phyloP scores from a whole-genome alignment of 2,888 invertebrate species.

The Congeria kusceri region DNA sequence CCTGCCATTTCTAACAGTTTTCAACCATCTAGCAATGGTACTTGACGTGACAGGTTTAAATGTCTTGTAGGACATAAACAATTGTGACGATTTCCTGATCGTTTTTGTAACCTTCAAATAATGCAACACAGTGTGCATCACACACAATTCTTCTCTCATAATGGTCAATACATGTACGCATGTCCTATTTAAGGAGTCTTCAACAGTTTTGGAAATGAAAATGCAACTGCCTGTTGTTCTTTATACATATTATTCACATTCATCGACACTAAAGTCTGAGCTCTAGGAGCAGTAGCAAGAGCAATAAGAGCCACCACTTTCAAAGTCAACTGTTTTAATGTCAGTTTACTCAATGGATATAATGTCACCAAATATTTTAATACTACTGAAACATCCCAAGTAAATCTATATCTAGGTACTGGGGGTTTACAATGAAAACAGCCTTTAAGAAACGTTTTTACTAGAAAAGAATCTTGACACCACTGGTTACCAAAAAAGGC shows the following conservation, averaged over 20 bases:
- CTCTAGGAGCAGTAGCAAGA: constrained; percentile 42
- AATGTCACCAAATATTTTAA: constrained; percentile 32
- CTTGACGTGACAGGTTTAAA: constrained; percentile 8
- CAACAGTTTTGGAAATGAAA: constrained; percentile 43
- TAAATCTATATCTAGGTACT: constrained; percentile 44
- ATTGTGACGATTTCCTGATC: constrained; percentile 13
- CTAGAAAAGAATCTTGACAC: constrained; percentile 13
- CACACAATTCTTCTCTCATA: constrained; percentile 33
- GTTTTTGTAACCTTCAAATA: constrained; percentile 35
- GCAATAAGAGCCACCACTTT: constrained; percentile 49
- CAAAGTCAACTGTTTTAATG: constrained; percentile 38
- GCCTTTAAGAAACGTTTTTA: constrained; percentile 49
- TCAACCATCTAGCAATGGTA: constrained; percentile 29
- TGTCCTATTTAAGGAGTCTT: constrained; percentile 39
- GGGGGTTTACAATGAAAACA: constrained; percentile 39
- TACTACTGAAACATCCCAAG: constrained; percentile 51
- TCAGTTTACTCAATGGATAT: constrained; percentile 31
- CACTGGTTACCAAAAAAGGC: constrained; percentile 20
- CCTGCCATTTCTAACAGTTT: constrained; percentile 19
- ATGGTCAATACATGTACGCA: background rate
- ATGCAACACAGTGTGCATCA: constrained; percentile 12
- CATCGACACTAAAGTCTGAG: constrained; percentile 36
- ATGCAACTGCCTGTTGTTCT: constrained; percentile 19
- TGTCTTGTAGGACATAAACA: constrained; percentile 31
- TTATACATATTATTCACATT: constrained; percentile 34